Evolutionary conservation across 2,113 vertebrate species (phyloP), one percentile per base, ranked within the genome.

Genomic region (Seriola aureovittata): DNA sequence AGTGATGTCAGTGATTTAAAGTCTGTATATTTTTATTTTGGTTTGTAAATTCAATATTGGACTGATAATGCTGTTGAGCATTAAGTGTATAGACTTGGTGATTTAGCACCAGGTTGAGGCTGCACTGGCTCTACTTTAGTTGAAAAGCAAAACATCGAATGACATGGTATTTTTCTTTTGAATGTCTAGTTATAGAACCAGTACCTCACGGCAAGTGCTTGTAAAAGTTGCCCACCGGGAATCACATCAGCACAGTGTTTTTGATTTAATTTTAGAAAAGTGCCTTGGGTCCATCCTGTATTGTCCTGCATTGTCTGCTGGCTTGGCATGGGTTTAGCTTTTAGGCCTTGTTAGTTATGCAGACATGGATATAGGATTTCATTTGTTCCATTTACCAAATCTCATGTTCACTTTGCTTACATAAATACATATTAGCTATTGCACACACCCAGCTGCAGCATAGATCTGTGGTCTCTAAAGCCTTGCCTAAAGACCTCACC

Each of bases 331-430:
- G 87, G 84, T 91, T 90, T 81, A 80, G 87, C 80, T 72, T 86
- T 59, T 71, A 82, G 85, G 75, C 80, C 76, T 74, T 72, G 81
- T 78, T 73, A 84, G 88, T 77, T 89, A 89, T 91, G 91, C 84
- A 92, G 87, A 91, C 88, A 46, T 86, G 67, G 84, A 85, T 93
- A 91, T 95, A 88, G 84, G 75, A 90, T 95, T 94, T 94, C 93
- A 90, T 95, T 95, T 94, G 92, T 94, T 93, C 93, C 92, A 89
- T 92, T 93, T 83, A 86, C 82, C 81, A 94, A 92, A 90, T 93
- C 88, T 93, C 90, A 80, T 83, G 87, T 94, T 94, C 78, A 79
- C 82, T 87, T 64, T 86, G 85, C 91, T 93, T 92, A 89, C 92
- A 91, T 89, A 88, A 91, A 90, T 85, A 83, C 74, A 69, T 87